A percentile compares a stretch with the other conserved stretches of the same genome.
phyloP scores from a whole-genome alignment of 2,888 invertebrate species.

The Deilephila elpenor region DNA sequence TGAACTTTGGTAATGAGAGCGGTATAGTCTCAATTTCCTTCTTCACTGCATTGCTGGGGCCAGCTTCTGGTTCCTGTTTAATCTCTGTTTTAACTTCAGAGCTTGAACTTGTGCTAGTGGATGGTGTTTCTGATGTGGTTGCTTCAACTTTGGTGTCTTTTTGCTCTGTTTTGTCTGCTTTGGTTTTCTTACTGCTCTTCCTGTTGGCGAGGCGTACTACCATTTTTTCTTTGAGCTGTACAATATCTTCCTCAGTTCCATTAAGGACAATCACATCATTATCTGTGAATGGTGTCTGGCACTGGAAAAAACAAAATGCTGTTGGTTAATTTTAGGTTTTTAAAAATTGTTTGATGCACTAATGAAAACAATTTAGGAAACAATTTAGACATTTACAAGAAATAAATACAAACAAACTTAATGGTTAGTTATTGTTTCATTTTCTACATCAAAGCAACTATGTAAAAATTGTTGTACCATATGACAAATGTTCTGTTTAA shows the following conservation, averaged over 20 bases:
- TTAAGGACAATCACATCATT: conserved; percentile 95
- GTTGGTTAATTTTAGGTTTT: background rate
- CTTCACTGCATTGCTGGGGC: conserved; percentile 62
- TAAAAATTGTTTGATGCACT: background rate
- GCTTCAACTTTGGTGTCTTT: conserved; percentile 57
- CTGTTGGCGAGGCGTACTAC: conserved; percentile 87
- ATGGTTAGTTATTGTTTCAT: too few relatives aligned
- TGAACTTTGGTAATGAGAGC: conserved; percentile 73
- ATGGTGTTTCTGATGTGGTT: conserved; percentile 50
- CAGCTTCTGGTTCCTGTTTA: conserved; percentile 69
- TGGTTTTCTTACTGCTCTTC: conserved; percentile 87
- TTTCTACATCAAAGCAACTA: background rate
- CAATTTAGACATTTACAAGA: background rate
- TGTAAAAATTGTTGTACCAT: conserved; percentile 63
- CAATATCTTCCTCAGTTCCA: conserved; percentile 91
- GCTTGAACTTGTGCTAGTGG: conserved; percentile 38
- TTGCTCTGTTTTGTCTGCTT: conserved; percentile 60
- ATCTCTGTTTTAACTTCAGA: conserved; percentile 55
- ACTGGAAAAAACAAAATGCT: conserved; percentile 75
- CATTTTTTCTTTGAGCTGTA: conserved; percentile 86
- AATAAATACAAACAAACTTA: background rate
- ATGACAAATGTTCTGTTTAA: conserved; percentile 88
- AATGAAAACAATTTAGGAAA: background rate
- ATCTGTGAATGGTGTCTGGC: conserved; percentile 90
- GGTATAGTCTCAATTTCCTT: conserved; percentile 79